Conservation (phyloP, 2,888 invertebrate genomes). For the Quadroppia sp. region DNA sequence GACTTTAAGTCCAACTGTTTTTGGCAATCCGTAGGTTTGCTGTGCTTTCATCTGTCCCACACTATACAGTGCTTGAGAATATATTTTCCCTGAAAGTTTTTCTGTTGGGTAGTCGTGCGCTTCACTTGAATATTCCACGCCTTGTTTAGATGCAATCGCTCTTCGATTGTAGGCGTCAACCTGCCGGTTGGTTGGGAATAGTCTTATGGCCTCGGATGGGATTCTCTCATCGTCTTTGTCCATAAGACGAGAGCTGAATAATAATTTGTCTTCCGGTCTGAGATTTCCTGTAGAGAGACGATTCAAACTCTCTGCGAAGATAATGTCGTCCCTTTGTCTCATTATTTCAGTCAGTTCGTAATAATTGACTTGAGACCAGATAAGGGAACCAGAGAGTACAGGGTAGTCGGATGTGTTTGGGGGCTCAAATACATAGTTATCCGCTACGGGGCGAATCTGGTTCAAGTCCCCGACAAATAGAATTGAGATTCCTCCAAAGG, state of each 20-base stretch:
- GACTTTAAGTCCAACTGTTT: conserved; percentile 2
- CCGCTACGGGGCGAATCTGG: conserved; percentile 33
- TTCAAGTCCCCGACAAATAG: conserved; percentile 51
- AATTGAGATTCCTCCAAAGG: conserved; percentile 51
- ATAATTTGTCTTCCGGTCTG: not conserved
- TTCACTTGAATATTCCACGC: not conserved
- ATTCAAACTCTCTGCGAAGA: conserved; percentile 45
- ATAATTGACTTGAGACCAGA: conserved; percentile 1
- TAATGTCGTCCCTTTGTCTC: conserved; percentile 44
- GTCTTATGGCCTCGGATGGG: not conserved
- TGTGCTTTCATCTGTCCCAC: not conserved
- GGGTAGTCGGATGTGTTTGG: not conserved
- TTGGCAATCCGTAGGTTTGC: not conserved
- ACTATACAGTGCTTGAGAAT: not conserved
- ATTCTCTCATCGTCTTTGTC: not conserved
- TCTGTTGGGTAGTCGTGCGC: not conserved
- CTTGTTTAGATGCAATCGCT: not conserved
- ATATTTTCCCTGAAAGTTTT: not conserved
- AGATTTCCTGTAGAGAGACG: conserved; percentile 43
- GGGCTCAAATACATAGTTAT: conserved; percentile 8
- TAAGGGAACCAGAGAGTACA: not conserved
- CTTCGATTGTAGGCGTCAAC: not conserved
- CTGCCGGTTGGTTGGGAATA: not conserved
- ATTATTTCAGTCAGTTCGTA: conserved; percentile 45
- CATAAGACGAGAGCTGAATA: not conserved